Evolutionary conservation across 2,113 vertebrate species (phyloP), one percentile per base, ranked within the genome.

Genomic region (Thinocorus orbignyianus): DNA sequence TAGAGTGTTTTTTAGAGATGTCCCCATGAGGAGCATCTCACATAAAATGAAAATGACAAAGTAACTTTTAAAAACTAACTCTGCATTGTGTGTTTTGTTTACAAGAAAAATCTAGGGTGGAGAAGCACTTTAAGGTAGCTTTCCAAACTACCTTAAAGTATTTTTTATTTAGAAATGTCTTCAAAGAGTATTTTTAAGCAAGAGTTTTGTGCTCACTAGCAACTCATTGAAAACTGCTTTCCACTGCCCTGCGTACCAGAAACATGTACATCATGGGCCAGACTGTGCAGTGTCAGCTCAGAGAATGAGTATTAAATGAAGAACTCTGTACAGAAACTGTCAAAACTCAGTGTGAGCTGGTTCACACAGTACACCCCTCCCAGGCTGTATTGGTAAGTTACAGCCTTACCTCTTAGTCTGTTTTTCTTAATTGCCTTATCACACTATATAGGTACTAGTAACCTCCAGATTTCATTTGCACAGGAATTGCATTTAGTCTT

Each of bases 31-130:
- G 95, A 95, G 54, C 25, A 72, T 87, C 69, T 65, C 60, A 39
- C n/a, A 42, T 71, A 90, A 96, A 95, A 91, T 86, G 52, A 95
- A 96, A 97, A 97, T 74, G 81, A 97, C 95, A 96, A 95, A 41
- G 96, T 81, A 82, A 35, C n/a, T 88, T 77, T 76, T 33, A 42
- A 58, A 92, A 97, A 33, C 39, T 57, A 65, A 61, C 62, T 93
- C 55, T 22, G 7, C 6, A 2, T 42, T 79, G 11, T 83, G 58
- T 2, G 16, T 77, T 88, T 94, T 91, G 48, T 88, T 96, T 95
- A 91, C 65, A 71, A 28, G 64, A 71, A 71, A 64, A 25, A 60
- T 33, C 11, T 39, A 44, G 8, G 17, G 58, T 7, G 81, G 25
- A 81, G 37, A 61, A 91, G 8, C 6, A 52, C 16, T 84, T 77